Evolutionary conservation across 2,888 invertebrate species (phyloP), one percentile per base, ranked within the genome.

Genomic region (Aphidius colemani): DNA sequence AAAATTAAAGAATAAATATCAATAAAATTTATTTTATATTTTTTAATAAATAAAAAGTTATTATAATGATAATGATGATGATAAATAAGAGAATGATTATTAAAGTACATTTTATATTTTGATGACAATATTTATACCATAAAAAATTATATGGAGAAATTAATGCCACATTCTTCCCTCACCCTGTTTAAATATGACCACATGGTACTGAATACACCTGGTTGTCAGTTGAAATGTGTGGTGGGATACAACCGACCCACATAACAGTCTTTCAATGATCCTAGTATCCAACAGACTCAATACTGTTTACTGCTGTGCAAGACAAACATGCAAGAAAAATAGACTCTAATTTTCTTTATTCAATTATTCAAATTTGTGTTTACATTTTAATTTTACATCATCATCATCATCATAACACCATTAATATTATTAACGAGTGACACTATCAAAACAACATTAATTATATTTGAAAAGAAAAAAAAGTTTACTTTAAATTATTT

Each of bases 181-280:
- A 18, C 56, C 43, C 43, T 59, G 53, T 66, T 53, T 40, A 55
- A 48, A 48, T 59, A 53, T 53, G 18, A 11, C 46, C 55, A 43
- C 11, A 53, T 53, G 7, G 39, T 69, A 68, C 70, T 30, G 63
- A 68, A 67, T 67, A 70, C 66, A 63, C 46, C 30, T 30, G 30
- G 30, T 30, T 30, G 30, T 30, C 30, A 8, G 44, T 45, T 50
- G 30, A 60, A 51, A 63, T 56, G 63, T 59, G 55, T 74, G 75
- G 77, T 72, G 77, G 77, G 77, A 75, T 68, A 68, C 78, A 30
- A 30, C 3, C 30, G 80, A 79, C 79, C 79, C 76, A 80, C 77
- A 78, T 79, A 78, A 78, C 73, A 70, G 76, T 73, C 75, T 73
- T 74, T 74, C 73, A 76, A 78, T 75, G 75, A 77, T 75, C 74